These are phyloP conservation scores for Pangasius larnaudii DNA, from an alignment of 2,797 vertebrate genomes.

Conservation along the genomic window DNA sequence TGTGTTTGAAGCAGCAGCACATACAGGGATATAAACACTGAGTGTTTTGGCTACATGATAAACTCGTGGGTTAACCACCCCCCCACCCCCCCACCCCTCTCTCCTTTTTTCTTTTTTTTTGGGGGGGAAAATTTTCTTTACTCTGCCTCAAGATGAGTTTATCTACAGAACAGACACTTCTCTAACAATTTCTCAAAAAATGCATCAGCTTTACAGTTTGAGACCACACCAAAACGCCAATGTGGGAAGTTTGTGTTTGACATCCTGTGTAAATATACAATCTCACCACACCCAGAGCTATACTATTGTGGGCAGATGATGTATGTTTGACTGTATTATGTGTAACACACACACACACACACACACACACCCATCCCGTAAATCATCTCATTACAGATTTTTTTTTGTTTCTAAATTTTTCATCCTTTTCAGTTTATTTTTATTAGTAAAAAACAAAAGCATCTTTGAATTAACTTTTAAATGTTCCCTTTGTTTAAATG, in stretches of 20 bases:
- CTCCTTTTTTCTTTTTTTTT: not conserved
- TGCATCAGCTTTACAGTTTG: not conserved
- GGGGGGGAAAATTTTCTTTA: not conserved
- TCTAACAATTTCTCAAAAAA: not conserved
- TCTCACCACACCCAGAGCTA: conserved; percentile 8
- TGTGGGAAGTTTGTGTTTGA: not conserved
- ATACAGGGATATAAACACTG: not conserved
- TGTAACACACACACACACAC: too few species aligned
- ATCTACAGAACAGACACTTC: not conserved
- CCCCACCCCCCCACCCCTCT: not conserved
- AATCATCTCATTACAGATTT: too few species aligned
- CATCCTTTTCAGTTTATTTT: too few species aligned
- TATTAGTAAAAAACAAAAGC: too few species aligned
- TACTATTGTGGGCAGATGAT: not conserved
- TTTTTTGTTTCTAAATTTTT: too few species aligned
- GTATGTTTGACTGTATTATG: too few species aligned
- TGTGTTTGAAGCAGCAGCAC: too few species aligned
- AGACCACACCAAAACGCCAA: too few species aligned
- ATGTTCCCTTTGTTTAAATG: too few species aligned
- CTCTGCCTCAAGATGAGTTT: not conserved
- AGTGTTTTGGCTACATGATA: not conserved
- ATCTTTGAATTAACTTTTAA: too few species aligned
- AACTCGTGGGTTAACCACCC: not conserved
- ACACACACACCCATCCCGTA: too few species aligned
- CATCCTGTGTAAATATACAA: not conserved